Base-by-base conservation (phyloP, 2,797 vertebrate genomes). In the Pangasius krempfi region DNA sequence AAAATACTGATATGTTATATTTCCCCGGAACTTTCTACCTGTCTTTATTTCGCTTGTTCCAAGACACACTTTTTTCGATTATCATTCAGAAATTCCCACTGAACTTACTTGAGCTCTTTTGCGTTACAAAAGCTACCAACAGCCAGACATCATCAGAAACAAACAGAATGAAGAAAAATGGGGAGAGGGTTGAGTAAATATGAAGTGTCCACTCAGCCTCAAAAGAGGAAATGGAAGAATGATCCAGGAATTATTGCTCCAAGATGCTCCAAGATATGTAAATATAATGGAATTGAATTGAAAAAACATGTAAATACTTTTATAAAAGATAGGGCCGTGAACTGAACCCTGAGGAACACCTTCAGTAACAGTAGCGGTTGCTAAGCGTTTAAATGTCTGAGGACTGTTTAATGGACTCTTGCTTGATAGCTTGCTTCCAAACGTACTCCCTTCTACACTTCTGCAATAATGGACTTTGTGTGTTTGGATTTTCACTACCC, bases 261-360 rank as follows among this genome's bases (percentile, higher is more conserved):
- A 75, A 40, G 20, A 8, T 44, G 70, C 16, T 1, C 20, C 5
- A 33, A 33, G 66, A 2, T 64, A 44, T 44, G 5, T 44, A 25
- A 7, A 18, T 82, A 27, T 62, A 60, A 82, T 60, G 22, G 37
- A 18, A 82, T 60, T 60, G 3, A 81, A 5, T 50, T 27, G 20
- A 37, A 4, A 25, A 33, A 37, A 18, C 8, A 37, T 72, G 18
- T 73, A 25, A 40, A 9, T 73, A 10, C 1, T 10, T 12, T 10
- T 12, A 27, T 22, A 72, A 75, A 60, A 14, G 10, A 40, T 2
- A n/a, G 58, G 58, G 58, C 80, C 25, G 3, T 18, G 80, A n/a
- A 60, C 80, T 27, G 25, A 83, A 83, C 58, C 80, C 60, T 47
- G 80, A 62, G 80, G 80, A 64, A 64, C 58, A n/a, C 80, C 80